phyloP scores from a whole-genome alignment of 2,888 invertebrate genomes.

The Ischnus inquisitorius region DNA sequence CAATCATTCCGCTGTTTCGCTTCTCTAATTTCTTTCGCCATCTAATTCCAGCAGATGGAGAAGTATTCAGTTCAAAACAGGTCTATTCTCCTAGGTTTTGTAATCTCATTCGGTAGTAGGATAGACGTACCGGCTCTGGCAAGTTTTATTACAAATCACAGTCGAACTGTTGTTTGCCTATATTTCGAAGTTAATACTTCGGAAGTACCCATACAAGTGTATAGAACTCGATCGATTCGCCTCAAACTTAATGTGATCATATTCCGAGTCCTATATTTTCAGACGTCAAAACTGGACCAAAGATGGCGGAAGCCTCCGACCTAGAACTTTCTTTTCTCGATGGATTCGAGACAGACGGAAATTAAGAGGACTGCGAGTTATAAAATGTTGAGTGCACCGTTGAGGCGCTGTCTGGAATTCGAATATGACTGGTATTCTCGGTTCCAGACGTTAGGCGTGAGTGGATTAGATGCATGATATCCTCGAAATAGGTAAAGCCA shows the following conservation, averaged over 20 bases:
- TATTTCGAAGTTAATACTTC: too few relatives aligned
- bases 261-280: too few relatives aligned
- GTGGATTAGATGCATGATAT: conserved; percentile 42
- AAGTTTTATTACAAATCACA: too few relatives aligned
- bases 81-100: background rate
- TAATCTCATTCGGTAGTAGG: background rate
- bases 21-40: background rate
- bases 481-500: conserved; percentile 38
- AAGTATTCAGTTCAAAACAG: conserved; percentile 2
- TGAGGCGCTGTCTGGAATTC: background rate
- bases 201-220: too few relatives aligned
- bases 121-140: too few relatives aligned
- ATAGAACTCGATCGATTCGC: too few relatives aligned
- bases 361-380: background rate
- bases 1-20: background rate
- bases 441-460: conserved; percentile 8
- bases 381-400: background rate
- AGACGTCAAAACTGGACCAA: too few relatives aligned
- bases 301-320: too few relatives aligned
- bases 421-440: conserved; percentile 22
- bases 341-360: background rate
- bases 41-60: background rate
- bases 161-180: too few relatives aligned
- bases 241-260: too few relatives aligned
- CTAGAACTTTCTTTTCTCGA: background rate